phyloP scores from a whole-genome alignment of 2,113 vertebrate genomes.

The Onychostoma macrolepis region DNA sequence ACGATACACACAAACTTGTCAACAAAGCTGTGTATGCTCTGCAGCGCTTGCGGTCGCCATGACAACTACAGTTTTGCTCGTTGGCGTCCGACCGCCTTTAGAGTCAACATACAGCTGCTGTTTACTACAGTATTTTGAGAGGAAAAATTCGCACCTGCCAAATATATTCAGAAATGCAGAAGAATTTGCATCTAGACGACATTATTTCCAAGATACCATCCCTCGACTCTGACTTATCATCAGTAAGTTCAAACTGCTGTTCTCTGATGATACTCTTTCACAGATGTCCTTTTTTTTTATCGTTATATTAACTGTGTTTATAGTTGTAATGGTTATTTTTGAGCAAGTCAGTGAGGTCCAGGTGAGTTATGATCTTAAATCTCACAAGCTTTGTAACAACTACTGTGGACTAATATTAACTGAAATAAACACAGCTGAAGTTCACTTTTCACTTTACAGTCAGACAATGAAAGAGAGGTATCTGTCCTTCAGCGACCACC shows the following conservation, averaged over 20 bases:
- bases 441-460: constrained; percentile 64
- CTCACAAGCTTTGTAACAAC: background rate
- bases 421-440: background rate
- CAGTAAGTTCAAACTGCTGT: constrained; percentile 50
- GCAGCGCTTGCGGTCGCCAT: background rate
- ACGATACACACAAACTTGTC: background rate
- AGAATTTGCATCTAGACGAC: constrained; percentile 70
- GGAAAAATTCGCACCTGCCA: background rate
- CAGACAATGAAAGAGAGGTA: constrained; percentile 72
- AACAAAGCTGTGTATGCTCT: background rate
- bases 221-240: constrained; percentile 74
- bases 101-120: background rate
- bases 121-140: background rate
- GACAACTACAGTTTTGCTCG: background rate
- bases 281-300: background rate
- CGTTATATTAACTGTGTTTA: background rate
- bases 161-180: constrained; percentile 12
- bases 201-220: constrained; percentile 77
- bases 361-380: background rate
- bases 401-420: background rate
- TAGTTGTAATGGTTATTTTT: background rate
- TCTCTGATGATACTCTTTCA: background rate
- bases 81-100: background rate
- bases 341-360: background rate
- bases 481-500: constrained; percentile 77